These are phyloP conservation scores for Pyrocephalus nanus DNA, from an alignment of 2,797 vertebrate species.

Conservation along the genomic window DNA sequence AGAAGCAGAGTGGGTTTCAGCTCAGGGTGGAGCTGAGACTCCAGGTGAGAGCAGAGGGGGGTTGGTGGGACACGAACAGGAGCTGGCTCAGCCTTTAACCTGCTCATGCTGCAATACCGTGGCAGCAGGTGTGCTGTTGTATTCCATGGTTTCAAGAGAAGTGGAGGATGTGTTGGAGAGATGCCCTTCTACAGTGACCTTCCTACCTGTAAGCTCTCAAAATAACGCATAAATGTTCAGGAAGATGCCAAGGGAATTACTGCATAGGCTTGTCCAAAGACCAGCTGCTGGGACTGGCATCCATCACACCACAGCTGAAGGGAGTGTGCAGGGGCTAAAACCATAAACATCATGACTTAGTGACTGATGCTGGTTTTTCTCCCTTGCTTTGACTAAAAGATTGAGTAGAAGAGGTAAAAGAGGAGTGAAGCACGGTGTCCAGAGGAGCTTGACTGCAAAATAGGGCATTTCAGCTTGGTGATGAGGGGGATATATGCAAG, in stretches of 20 bases:
- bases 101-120: background rate
- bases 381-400: background rate
- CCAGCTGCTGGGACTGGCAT: background rate
- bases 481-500: background rate
- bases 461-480: background rate
- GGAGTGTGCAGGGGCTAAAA: background rate
- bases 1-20: background rate
- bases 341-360: background rate
- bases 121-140: background rate
- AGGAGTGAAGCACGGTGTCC: background rate
- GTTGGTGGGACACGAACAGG: background rate
- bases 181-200: background rate
- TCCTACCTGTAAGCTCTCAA: background rate
- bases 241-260: background rate
- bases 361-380: background rate
- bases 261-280: background rate
- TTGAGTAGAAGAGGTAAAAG: background rate
- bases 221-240: background rate
- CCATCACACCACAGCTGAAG: background rate
- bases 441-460: background rate
- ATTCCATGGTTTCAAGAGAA: background rate
- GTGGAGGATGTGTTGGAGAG: background rate
- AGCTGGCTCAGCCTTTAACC: background rate
- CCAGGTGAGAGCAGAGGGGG: background rate
- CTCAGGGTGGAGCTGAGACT: background rate